Evolutionary conservation across 1,140 invertebrate genomes (phyloP), one percentile per base, ranked within the genome.

Genomic region (Pristionchus pacificus): DNA sequence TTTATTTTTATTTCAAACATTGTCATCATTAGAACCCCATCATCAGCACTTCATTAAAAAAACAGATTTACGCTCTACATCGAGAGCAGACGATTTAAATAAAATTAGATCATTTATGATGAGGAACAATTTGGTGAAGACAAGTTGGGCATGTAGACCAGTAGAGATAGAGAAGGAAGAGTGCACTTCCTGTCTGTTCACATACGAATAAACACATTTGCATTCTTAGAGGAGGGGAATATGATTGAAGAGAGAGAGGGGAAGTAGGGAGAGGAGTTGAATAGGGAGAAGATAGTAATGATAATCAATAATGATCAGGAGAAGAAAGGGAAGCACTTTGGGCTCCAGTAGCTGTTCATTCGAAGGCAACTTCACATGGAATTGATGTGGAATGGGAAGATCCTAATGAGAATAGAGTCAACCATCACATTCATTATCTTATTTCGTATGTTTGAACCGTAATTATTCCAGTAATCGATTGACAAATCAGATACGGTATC

Each of bases 401-500:
- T 49, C 38, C 38, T 10, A 49, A 49, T 49, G 38, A 49, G 38
- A 49, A 49, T 49, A 6, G 38, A 24, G 60, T 60, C n/a, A 24
- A 24, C 6, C n/a, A 13, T 10, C 60, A 60, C 60, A 25, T 3
- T 13, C n/a, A 60, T 24, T 60, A 60, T 60, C 60, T 60, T 13
- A 60, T 24, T 13, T 25, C 28, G 60, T 25, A 3, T 13, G 60
- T 60, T 13, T 59, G 15, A 27, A 14, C 30, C 55, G 31, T n/a
- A n/a, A n/a, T n/a, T n/a, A n/a, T n/a, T n/a, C n/a, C n/a, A n/a
- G 33, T 31, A 65, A 24, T 3, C 24, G 24, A 74, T 27, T 14
- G 1, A 38, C 30, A 6, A 32, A 64, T 67, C 33, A 72, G 68
- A 15, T 74, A 74, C 30, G 71, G 68, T n/a, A 31, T 69, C 6